phyloP scores from a whole-genome alignment of 1,140 invertebrate genomes.

The Drosophila ironensis region DNA sequence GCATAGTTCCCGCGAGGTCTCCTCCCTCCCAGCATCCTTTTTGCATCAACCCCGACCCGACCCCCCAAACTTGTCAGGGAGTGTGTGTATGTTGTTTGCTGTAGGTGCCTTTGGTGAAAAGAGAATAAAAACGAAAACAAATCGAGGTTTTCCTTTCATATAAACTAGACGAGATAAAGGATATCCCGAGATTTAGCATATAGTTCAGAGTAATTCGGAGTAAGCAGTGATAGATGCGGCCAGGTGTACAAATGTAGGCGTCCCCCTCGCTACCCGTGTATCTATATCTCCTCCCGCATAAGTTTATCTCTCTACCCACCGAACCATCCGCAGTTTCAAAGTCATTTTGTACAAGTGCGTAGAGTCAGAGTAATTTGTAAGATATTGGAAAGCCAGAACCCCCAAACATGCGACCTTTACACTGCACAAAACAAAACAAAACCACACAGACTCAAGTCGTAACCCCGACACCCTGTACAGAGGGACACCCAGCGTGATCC shows the following conservation, averaged over 20 bases:
- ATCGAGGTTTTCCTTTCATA: slow-evolving; percentile 17
- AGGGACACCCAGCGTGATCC: neutral
- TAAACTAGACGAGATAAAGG: slow-evolving; percentile 5
- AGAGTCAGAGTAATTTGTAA: slow-evolving; percentile 38
- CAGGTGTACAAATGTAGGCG: too few species aligned
- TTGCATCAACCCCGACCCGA: neutral
- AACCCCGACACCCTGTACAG: too few species aligned
- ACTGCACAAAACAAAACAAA: slow-evolving; percentile 15
- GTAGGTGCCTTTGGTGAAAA: slow-evolving; percentile 65
- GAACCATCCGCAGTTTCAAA: neutral
- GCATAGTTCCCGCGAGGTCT: slow-evolving; percentile 19
- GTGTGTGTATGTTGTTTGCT: slow-evolving; percentile 54
- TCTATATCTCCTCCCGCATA: neutral
- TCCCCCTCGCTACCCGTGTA: neutral
- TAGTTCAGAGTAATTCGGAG: neutral
- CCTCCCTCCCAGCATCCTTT: neutral
- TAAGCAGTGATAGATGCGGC: neutral
- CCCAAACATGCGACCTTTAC: slow-evolving; percentile 16
- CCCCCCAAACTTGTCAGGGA: slow-evolving; percentile 2
- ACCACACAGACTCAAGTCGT: slow-evolving; percentile 3
- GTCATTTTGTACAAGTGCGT: slow-evolving; percentile 20
- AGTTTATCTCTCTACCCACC: neutral
- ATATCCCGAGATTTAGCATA: slow-evolving; percentile 1
- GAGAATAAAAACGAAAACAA: slow-evolving; percentile 12
- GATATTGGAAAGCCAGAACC: slow-evolving; percentile 16